These are phyloP conservation scores for Glossosoma conforme DNA, from an alignment of 1,140 invertebrate species.

Conservation along the genomic window DNA sequence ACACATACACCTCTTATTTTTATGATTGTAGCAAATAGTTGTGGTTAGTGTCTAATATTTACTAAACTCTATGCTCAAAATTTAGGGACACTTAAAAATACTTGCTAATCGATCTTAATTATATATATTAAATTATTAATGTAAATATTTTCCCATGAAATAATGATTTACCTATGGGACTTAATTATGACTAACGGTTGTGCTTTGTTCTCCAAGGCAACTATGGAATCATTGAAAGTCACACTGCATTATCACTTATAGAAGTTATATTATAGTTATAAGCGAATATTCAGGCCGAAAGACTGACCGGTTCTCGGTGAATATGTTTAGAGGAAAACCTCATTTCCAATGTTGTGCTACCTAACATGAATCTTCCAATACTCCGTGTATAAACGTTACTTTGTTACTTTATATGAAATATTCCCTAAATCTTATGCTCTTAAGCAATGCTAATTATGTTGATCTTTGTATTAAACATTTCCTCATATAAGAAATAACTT, in stretches of 20 bases:
- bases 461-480: constrained; percentile 2
- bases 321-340: constrained; percentile 15
- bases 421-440: constrained; percentile 2
- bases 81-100: constrained; percentile 31
- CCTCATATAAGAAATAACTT: constrained; percentile 4
- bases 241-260: constrained; percentile 22
- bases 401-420: neutral
- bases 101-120: constrained; percentile 18
- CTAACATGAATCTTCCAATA: constrained; percentile 15
- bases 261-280: constrained; percentile 19
- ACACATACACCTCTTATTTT: constrained; percentile 9
- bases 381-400: constrained; percentile 5
- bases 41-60: constrained; percentile 30
- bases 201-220: constrained; percentile 28
- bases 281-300: constrained; percentile 22
- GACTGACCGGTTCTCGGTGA: constrained; percentile 21
- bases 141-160: constrained; percentile 21
- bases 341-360: constrained; percentile 6
- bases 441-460: constrained; percentile 7
- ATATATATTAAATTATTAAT: constrained; percentile 16
- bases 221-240: constrained; percentile 17
- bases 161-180: constrained; percentile 19
- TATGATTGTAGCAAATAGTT: constrained; percentile 22
- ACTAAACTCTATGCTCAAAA: constrained; percentile 32
- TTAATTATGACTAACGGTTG: constrained; percentile 30